Conservation (phyloP, 2,797 vertebrate genomes). For the Eurystomus glaucurus region DNA sequence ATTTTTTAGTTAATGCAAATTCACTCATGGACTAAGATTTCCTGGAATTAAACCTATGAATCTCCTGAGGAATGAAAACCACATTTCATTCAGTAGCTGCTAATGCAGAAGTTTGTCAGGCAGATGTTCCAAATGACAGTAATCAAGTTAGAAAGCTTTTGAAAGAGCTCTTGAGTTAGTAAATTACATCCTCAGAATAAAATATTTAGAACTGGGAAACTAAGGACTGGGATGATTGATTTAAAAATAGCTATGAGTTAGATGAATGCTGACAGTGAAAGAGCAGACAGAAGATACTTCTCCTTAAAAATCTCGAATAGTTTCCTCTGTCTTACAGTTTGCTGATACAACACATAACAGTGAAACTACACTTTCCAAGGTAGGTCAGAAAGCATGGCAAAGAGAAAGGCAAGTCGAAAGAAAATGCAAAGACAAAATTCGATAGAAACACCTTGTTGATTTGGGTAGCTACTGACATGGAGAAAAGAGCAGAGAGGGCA, state of each 20-base stretch:
- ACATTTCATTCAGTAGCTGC: slow-evolving; percentile 17
- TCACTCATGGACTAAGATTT: slow-evolving; percentile 8
- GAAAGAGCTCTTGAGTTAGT: slow-evolving; percentile 32
- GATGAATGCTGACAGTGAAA: not conserved
- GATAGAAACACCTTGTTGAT: not conserved
- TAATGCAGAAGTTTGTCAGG: slow-evolving; percentile 50
- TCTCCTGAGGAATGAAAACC: slow-evolving; percentile 25
- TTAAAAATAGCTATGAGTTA: slow-evolving; percentile 7
- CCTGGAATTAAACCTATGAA: slow-evolving; percentile 10
- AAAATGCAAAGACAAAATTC: not conserved
- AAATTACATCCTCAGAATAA: slow-evolving; percentile 48
- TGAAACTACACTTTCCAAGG: not conserved
- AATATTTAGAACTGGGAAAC: slow-evolving; percentile 39
- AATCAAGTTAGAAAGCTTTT: slow-evolving; percentile 58
- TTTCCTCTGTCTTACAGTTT: not conserved
- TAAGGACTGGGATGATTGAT: not conserved
- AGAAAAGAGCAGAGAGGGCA: not conserved
- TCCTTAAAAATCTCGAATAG: not conserved
- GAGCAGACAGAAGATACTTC: not conserved
- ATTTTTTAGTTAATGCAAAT: slow-evolving; percentile 38
- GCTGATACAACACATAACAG: fast-evolving
- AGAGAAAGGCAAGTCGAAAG: not conserved
- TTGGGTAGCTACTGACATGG: fast-evolving
- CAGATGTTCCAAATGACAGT: slow-evolving; percentile 45
- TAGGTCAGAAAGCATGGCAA: not conserved